These are phyloP conservation scores for Ochotona princeps DNA, from an alignment of 2,113 vertebrate species.

Conservation along the genomic window DNA sequence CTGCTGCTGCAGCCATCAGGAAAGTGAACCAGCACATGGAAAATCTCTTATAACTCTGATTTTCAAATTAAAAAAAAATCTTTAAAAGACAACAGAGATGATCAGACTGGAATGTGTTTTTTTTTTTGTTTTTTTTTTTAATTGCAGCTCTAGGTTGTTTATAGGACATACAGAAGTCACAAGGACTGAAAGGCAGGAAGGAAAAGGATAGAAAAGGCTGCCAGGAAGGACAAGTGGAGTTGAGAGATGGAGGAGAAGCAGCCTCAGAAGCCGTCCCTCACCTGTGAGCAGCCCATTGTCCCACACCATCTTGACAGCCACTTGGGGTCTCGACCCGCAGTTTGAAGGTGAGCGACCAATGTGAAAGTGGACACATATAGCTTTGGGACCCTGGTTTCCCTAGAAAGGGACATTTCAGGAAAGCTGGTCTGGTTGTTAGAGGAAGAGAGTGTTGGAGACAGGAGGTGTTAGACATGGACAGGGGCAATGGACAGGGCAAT, in stretches of 20 bases:
- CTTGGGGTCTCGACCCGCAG: background rate
- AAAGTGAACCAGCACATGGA: no score
- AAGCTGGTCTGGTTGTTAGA: background rate
- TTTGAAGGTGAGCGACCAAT: background rate
- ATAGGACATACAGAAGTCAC: background rate
- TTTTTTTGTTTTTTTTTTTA: no score
- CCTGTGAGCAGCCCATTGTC: background rate
- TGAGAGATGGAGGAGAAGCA: background rate
- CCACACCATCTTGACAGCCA: no score
- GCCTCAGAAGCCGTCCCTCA: background rate
- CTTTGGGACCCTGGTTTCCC: background rate
- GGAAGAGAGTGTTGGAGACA: background rate
- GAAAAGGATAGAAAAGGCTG: background rate
- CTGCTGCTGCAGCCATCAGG: no score
- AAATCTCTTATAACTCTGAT: no score
- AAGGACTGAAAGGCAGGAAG: background rate
- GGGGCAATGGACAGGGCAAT: no score
- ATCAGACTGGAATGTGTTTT: no score
- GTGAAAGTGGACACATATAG: background rate
- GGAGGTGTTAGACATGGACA: background rate
- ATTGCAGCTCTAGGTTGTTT: background rate
- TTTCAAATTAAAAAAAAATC: no score
- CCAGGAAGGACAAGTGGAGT: background rate
- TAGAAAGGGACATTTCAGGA: background rate
- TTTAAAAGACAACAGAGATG: no score